phyloP scores from a whole-genome alignment of 2,113 vertebrate genomes.

The Mormoops blainvillei region DNA sequence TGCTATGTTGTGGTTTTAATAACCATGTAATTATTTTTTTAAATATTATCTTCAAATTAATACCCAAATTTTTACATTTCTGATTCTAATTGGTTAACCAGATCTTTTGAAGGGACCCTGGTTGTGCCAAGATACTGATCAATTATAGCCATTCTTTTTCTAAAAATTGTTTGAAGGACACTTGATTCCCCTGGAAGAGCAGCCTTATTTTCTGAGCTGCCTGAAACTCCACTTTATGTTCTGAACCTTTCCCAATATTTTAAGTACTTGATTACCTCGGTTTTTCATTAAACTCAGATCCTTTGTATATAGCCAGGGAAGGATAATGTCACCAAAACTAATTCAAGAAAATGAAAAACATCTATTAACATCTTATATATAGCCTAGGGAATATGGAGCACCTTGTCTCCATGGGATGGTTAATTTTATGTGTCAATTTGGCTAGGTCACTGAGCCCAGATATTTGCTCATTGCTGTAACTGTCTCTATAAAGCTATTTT shows the following conservation, averaged over 20 bases:
- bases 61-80: neutral
- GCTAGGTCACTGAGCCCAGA: neutral
- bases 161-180: neutral
- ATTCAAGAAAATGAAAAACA: neutral
- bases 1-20: neutral
- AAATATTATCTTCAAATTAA: neutral
- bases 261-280: neutral
- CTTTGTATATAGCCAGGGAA: neutral
- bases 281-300: neutral
- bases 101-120: neutral
- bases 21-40: neutral
- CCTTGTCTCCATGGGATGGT: neutral
- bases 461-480: neutral
- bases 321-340: neutral
- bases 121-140: neutral
- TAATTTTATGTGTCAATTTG: neutral
- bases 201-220: neutral
- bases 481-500: neutral
- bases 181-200: neutral
- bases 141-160: neutral
- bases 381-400: neutral
- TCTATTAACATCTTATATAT: neutral
- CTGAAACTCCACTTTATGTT: neutral
- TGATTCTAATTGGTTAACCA: neutral
- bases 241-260: neutral